Evolutionary conservation across 1,140 invertebrate genomes (phyloP), one percentile per base, ranked within the genome.

Genomic region (Drosophila willistoni): DNA sequence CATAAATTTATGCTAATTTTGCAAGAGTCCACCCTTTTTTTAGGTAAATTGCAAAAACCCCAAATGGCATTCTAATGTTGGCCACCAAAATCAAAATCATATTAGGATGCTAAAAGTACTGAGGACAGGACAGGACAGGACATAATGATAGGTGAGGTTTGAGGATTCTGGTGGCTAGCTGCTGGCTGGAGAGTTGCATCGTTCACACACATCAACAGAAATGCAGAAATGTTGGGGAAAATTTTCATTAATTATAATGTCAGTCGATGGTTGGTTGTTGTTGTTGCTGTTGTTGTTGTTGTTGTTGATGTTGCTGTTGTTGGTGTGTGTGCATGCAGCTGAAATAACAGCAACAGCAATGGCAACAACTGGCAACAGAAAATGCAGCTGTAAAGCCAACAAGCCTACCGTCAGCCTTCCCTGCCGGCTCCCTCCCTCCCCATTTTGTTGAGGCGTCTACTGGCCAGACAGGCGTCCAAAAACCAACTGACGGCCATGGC

Each of bases 161-260:
- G 36, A 6, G 7, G 34, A 3, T 29, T 29, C 10, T 36, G 34
- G 34, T 36, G 9, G 29, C 25, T 29, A 29, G 25, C 25, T 29
- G 25, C 29, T 6, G 29, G 29, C 29, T 29, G 29, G 29, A 29
- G 29, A 29, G 17, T 9, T 51, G 44, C 44, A 51, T 22, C 44
- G 44, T 51, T 51, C 44, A 7, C 39, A 29, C n/a, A 68, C 66
- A 64, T 39, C 61, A 76, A 54, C 71, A 68, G 72, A 73, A 68
- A 60, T 22, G 44, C 73, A 14, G 73, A 70, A 73, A 70, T 63
- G 83, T 69, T 81, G 83, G 44, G 44, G 67, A 77, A 86, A 59
- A 87, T 87, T 86, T 86, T 86, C 82, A 86, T 86, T 86, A 86
- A 86, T 86, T 86, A 86, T 86, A 86, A 86, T 70, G 82, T 86